phyloP scores from a whole-genome alignment of 2,888 invertebrate species.

The Mesodorylaimus sp. region DNA sequence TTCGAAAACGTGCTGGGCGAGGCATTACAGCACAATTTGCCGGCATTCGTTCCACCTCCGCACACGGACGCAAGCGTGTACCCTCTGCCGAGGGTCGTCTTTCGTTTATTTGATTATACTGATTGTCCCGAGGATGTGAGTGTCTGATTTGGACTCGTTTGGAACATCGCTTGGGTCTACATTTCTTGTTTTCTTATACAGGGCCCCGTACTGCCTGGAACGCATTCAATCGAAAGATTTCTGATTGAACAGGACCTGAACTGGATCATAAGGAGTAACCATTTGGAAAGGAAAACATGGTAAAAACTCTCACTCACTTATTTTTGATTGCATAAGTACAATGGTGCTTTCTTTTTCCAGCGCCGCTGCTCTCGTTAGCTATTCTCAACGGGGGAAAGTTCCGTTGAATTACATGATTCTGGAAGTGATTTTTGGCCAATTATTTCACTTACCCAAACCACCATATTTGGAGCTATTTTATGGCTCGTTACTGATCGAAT shows the following conservation, averaged over 20 bases:
- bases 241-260: conserved; percentile 90
- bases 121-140: conserved; percentile 63
- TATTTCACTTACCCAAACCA: conserved; percentile 76
- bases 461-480: conserved; percentile 76
- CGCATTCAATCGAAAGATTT: conserved; percentile 89
- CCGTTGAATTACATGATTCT: conserved; percentile 94
- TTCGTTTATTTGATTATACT: conserved; percentile 86
- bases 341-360: conserved; percentile 32
- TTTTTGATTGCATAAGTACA: neutral
- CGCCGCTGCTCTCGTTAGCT: conserved; percentile 71
- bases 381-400: conserved; percentile 66
- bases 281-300: conserved; percentile 79
- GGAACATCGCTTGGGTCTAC: no score
- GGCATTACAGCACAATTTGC: conserved; percentile 83
- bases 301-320: conserved; percentile 28
- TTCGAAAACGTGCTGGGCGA: conserved; percentile 87
- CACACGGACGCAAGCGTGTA: conserved; percentile 74
- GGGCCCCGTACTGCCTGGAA: conserved; percentile 56
- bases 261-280: conserved; percentile 71
- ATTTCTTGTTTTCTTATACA: conserved; percentile 14
- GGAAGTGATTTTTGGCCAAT: conserved; percentile 72
- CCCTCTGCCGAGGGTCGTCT: conserved; percentile 83
- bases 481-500: conserved; percentile 79
- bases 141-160: neutral
- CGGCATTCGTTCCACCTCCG: conserved; percentile 70